phyloP scores from a whole-genome alignment of 2,113 vertebrate species.

The Elaphurus davidianus region DNA sequence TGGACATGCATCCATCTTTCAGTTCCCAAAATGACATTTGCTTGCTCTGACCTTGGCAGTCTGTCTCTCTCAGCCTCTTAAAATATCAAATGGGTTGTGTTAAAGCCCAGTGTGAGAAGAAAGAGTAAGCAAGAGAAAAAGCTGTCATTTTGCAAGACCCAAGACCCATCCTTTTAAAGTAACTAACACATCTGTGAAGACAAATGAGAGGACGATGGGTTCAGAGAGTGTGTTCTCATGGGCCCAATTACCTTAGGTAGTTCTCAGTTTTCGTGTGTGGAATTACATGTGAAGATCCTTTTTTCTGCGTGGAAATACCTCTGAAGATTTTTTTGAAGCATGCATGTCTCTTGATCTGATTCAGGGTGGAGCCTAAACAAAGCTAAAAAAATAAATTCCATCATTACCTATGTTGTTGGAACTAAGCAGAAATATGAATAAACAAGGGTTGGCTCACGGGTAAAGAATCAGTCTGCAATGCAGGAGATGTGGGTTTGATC shows the following conservation, averaged over 20 bases:
- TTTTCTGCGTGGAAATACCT: neutral
- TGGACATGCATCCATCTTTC: neutral
- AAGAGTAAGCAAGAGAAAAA: constrained; percentile 14
- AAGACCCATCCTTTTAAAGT: neutral
- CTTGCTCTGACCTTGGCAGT: neutral
- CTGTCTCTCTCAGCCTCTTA: neutral
- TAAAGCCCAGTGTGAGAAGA: neutral
- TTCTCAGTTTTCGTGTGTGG: neutral
- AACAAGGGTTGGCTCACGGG: neutral
- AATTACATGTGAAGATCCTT: neutral
- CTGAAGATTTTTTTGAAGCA: neutral
- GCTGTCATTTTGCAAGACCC: neutral
- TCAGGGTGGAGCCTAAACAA: neutral
- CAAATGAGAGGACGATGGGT: neutral
- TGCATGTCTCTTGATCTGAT: neutral
- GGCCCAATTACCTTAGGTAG: neutral
- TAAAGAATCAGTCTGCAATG: neutral
- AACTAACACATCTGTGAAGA: neutral
- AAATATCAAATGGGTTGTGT: neutral
- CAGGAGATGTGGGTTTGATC: neutral
- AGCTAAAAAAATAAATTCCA: neutral
- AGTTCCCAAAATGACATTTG: neutral
- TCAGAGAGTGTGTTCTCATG: neutral
- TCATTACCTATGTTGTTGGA: neutral
- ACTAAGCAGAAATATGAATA: neutral